These are phyloP conservation scores for Hetaerina americana DNA, from an alignment of 1,140 invertebrate species.

Conservation along the genomic window DNA sequence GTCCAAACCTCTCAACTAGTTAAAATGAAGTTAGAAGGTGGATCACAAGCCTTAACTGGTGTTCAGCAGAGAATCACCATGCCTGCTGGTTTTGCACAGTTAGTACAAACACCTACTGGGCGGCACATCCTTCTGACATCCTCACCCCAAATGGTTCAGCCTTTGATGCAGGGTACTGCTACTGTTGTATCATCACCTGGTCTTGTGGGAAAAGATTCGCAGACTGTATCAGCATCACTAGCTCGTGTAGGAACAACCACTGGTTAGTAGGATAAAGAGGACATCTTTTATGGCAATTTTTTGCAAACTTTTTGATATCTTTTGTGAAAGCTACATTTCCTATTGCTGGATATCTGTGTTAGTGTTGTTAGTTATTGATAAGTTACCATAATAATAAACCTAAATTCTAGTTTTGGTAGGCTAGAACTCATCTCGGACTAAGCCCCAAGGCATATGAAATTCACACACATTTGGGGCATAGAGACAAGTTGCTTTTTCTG, in stretches of 20 bases:
- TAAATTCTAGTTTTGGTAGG: no score
- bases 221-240: constrained; percentile 17
- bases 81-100: constrained; percentile 40
- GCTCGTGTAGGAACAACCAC: constrained; percentile 30
- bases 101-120: constrained; percentile 55
- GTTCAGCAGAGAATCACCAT: constrained; percentile 21
- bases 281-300: no score
- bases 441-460: no score
- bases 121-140: constrained; percentile 48
- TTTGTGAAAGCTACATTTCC: no score
- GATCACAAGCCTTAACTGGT: constrained; percentile 18
- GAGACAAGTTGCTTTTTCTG: no score
- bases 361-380: no score
- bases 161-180: constrained; percentile 14
- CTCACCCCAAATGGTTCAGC: constrained; percentile 19
- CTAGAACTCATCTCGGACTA: no score
- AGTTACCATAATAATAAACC: no score
- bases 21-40: constrained; percentile 32
- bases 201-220: background rate
- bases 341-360: no score
- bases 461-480: no score
- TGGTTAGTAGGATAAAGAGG: constrained; percentile 20
- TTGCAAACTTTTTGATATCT: no score
- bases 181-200: background rate
- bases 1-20: constrained; percentile 26